phyloP scores from a whole-genome alignment of 2,888 invertebrate species.

The Mythimna lalbum region DNA sequence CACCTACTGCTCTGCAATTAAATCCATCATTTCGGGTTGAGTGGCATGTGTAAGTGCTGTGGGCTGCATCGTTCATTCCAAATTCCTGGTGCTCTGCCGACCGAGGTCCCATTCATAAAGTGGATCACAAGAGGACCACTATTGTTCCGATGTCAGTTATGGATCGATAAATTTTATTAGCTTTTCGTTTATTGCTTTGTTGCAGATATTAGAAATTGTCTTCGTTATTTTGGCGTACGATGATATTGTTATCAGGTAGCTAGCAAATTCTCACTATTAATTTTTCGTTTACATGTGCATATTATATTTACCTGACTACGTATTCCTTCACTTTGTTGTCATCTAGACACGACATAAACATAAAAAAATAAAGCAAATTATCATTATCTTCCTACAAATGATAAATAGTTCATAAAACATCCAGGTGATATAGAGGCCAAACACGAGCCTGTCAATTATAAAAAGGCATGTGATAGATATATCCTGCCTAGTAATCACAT shows the following conservation, averaged over 20 bases:
- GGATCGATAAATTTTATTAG: slow-evolving; percentile 60
- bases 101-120: slow-evolving; percentile 60
- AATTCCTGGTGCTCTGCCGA: slow-evolving; percentile 39
- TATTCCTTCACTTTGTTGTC: too few relatives aligned
- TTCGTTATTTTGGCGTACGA: slow-evolving; percentile 24
- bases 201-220: slow-evolving; percentile 28
- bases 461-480: too few relatives aligned
- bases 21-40: slow-evolving; percentile 44
- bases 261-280: too few relatives aligned
- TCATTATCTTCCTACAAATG: too few relatives aligned
- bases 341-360: too few relatives aligned
- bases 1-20: slow-evolving; percentile 19
- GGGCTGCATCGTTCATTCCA: slow-evolving; percentile 54
- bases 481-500: too few relatives aligned
- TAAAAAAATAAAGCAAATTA: too few relatives aligned
- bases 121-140: slow-evolving; percentile 55
- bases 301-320: too few relatives aligned
- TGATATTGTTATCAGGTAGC: neutral
- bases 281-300: too few relatives aligned
- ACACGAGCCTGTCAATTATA: too few relatives aligned
- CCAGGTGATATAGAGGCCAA: too few relatives aligned
- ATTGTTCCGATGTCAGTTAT: slow-evolving; percentile 63
- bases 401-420: too few relatives aligned
- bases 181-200: slow-evolving; percentile 43
- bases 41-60: slow-evolving; percentile 46